phyloP scores from a whole-genome alignment of 2,888 invertebrate genomes.

The Aphodius sticticus region DNA sequence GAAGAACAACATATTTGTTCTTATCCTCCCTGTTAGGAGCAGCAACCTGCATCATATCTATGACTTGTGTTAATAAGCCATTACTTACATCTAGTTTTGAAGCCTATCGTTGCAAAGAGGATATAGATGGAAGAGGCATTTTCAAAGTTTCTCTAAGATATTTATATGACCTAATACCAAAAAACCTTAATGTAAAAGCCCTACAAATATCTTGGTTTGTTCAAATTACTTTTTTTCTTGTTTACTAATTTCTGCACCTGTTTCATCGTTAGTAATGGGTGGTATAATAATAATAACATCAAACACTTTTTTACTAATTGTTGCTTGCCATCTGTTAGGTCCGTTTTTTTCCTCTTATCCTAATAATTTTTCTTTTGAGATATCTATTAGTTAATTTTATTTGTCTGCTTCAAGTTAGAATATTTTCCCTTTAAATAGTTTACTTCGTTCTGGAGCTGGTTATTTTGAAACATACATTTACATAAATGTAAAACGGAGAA shows the following conservation, averaged over 20 bases:
- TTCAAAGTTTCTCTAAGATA: background rate
- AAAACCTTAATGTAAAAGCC: background rate
- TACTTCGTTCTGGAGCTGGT: background rate
- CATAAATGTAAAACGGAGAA: no score
- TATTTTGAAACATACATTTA: background rate
- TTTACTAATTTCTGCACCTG: no score
- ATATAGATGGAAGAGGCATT: background rate
- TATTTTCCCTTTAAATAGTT: background rate
- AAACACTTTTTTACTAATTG: background rate
- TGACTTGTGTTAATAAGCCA: no score
- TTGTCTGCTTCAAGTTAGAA: background rate
- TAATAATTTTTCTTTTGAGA: background rate
- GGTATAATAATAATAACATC: background rate
- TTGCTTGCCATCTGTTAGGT: background rate
- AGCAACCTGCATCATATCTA: background rate
- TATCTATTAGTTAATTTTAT: background rate
- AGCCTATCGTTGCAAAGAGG: background rate
- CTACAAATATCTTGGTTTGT: background rate
- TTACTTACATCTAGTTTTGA: background rate
- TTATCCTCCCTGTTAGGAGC: constrained; percentile 12
- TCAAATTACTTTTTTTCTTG: background rate
- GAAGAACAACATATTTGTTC: no score
- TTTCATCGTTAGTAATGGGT: background rate
- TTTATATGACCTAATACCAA: background rate
- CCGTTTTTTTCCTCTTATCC: background rate